Evolutionary conservation across 37 sponge, comb jelly and placozoan species (phyloP).

Genomic region (Eunapius fragilis): DNA sequence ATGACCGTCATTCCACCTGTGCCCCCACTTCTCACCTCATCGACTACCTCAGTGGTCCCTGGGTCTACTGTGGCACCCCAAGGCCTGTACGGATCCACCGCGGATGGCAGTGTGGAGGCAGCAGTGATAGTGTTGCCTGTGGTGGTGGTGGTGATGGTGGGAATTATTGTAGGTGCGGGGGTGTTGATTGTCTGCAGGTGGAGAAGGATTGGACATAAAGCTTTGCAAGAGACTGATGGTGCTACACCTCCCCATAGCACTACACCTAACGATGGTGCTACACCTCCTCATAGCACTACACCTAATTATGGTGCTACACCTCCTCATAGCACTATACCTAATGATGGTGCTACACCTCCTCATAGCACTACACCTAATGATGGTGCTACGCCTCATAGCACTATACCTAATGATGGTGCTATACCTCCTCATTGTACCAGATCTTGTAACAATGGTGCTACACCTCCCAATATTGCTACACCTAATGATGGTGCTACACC

Average conservation of each 20-base stretch:
- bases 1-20: not conserved
- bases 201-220: not conserved
- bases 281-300: too few species aligned
- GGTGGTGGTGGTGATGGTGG: not conserved
- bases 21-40: not conserved
- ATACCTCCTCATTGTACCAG: not conserved
- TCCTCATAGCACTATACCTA: too few species aligned
- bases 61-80: not conserved
- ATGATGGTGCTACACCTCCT: too few species aligned
- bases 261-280: too few species aligned
- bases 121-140: not conserved
- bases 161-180: not conserved
- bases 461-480: not conserved
- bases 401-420: not conserved
- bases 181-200: not conserved
- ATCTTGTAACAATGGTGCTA: not conserved
- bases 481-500: not conserved
- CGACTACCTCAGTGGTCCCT: not conserved
- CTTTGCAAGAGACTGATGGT: too few species aligned
- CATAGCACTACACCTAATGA: too few species aligned
- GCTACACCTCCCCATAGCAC: too few species aligned
- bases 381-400: too few species aligned
- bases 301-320: too few species aligned
- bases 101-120: not conserved
- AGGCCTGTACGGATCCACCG: not conserved